Conservation (phyloP, 2,113 vertebrate species). For the Hyaena hyaena region DNA sequence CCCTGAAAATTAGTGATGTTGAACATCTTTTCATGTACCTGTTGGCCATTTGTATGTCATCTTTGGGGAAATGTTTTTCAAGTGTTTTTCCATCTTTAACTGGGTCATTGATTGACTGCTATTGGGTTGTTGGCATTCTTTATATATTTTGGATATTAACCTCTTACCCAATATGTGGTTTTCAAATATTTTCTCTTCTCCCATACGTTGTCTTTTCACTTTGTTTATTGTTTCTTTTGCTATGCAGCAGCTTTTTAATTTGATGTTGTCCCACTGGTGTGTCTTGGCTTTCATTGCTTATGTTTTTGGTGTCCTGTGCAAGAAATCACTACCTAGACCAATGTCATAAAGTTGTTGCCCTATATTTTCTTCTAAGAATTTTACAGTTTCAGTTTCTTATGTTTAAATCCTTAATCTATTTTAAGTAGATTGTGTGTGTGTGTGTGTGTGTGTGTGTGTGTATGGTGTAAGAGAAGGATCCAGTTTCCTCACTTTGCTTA, state of each 20-base stretch:
- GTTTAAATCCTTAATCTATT: no score
- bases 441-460: neutral
- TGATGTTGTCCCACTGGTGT: neutral
- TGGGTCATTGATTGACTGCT: no score
- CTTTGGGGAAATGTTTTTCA: neutral
- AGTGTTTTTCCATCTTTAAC: neutral
- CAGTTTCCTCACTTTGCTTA: neutral
- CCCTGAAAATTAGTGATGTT: no score
- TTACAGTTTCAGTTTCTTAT: neutral
- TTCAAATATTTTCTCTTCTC: neutral
- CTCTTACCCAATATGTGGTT: neutral
- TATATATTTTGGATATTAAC: neutral
- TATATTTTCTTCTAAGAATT: neutral
- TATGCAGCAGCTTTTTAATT: no score
- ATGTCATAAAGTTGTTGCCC: neutral
- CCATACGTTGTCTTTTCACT: neutral
- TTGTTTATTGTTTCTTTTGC: no score
- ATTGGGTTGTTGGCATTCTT: neutral
- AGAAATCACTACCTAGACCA: neutral
- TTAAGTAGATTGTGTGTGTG: no score
- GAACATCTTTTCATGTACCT: no score
- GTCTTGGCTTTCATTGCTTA: neutral
- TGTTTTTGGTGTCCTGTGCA: neutral
- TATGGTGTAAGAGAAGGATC: neutral
- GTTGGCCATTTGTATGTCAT: no score